Conservation (phyloP, 2,888 invertebrate species). For the Sarcophaga caerulescens region DNA sequence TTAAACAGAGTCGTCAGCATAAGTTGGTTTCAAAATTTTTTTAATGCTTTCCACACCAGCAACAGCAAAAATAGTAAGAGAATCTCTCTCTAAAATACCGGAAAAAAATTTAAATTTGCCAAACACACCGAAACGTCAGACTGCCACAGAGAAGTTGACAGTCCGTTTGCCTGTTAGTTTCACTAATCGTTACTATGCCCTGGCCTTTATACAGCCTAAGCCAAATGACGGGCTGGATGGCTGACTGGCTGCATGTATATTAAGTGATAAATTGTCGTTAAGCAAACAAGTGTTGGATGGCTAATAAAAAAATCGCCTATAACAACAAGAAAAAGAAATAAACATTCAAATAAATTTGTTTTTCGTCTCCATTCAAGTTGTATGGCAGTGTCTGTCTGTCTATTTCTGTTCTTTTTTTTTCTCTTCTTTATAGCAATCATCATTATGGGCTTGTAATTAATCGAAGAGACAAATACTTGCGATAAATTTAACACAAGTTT, state of each 20-base stretch:
- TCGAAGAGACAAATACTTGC: conserved; percentile 21
- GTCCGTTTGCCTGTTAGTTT: not conserved
- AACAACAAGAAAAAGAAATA: conserved; percentile 4
- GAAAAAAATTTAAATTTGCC: not conserved
- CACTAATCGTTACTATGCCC: not conserved
- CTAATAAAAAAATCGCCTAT: conserved; percentile 17
- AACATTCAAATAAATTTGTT: conserved; percentile 4
- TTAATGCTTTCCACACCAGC: too few species aligned
- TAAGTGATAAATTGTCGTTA: conserved; percentile 67
- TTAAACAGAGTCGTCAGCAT: not conserved
- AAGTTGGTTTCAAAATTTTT: not conserved
- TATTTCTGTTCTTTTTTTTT: not conserved
- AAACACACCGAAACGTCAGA: not conserved
- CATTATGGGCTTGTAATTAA: conserved; percentile 43
- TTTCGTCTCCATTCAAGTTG: too few species aligned
- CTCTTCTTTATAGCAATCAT: conserved; percentile 4
- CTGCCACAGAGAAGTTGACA: not conserved
- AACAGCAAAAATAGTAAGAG: too few species aligned
- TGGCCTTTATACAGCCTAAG: not conserved
- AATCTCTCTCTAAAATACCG: too few species aligned
- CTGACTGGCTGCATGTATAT: conserved; percentile 21
- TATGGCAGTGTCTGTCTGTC: too few species aligned
- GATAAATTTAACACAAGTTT: conserved; percentile 33
- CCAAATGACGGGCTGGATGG: not conserved
- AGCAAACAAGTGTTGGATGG: conserved; percentile 59